These are phyloP conservation scores for Stenoptilia bipunctidactyla DNA, from an alignment of 2,888 invertebrate species.

Conservation along the genomic window DNA sequence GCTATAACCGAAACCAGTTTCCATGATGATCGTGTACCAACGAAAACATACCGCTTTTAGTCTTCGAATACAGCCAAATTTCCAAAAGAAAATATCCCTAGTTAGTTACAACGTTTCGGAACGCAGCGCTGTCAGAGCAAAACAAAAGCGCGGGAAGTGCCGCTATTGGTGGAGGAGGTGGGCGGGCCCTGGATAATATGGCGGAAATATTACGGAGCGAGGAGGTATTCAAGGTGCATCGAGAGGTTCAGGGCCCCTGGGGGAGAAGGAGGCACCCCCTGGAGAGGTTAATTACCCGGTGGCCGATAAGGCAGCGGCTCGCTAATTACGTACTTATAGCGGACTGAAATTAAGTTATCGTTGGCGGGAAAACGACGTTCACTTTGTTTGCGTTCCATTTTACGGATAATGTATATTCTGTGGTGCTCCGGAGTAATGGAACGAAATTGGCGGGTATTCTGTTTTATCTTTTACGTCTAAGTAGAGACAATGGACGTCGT, in stretches of 20 bases:
- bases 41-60: constrained; percentile 61
- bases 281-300: constrained; percentile 68
- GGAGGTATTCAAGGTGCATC: constrained; percentile 62
- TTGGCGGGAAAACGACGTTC: constrained; percentile 63
- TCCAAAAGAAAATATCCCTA: constrained; percentile 53
- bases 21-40: constrained; percentile 52
- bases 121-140: constrained; percentile 47
- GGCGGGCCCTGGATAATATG: constrained; percentile 66
- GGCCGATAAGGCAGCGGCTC: constrained; percentile 70
- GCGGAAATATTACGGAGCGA: constrained; percentile 64
- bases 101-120: constrained; percentile 66
- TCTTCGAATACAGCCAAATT: constrained; percentile 59
- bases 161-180: constrained; percentile 66
- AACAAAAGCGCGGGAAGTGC: constrained; percentile 68
- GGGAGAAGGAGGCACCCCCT: constrained; percentile 29
- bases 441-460: constrained; percentile 63
- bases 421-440: constrained; percentile 57
- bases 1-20: constrained; percentile 21
- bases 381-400: constrained; percentile 69
- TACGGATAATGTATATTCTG: constrained; percentile 64
- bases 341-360: constrained; percentile 71
- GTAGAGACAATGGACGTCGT: constrained; percentile 26
- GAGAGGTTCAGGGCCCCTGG: constrained; percentile 33
- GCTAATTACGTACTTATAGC: constrained; percentile 72
- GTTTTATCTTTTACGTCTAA: constrained; percentile 57